Base-by-base conservation (phyloP, 2,888 invertebrate genomes). In the Ormyrus thymus region DNA sequence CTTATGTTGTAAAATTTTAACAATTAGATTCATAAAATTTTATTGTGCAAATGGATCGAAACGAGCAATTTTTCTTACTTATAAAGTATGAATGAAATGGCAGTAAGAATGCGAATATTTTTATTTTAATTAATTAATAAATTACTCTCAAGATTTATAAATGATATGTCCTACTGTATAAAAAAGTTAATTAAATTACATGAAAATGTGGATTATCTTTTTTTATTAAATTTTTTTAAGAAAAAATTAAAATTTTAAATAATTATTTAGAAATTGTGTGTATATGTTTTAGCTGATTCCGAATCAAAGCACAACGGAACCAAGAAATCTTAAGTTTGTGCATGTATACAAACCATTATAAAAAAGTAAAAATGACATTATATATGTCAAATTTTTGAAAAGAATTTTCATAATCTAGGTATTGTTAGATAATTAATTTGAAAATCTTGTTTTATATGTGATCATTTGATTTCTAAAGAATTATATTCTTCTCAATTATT, bases 1-100 rank as follows among this genome's bases (percentile, higher is more conserved):
- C 77, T 81, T 76, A 75, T 79, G 79, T 81, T 81, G 78, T 56
- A 10, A 69, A 70, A 59, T 69, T 59, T 71, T 51, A 43, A 56
- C 59, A 64, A 64, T 75, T 11, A 45, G 45, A 53, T 62, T 78
- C 53, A 56, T 43, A 51, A 9, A 43, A 50, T 50, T 72, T 72
- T 66, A 78, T 71, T 75, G 70, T 73, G 78, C 59, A 75, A 78
- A 69, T 69, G 62, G 50, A 73, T 72, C 55, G 53, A 68, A 10
- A 73, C 58, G 51, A 76, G 59, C 56, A 76, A 69, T 76, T 69
- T 53, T 78, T 78, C 45, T 65, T 76, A 72, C 15, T 71, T 13
- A 73, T 58, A 15, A 59, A 73, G 72, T 76, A 66, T 78, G 78
- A 78, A 70, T 81, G 76, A 10, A 69, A 48, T 6, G n/a, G 45